Evolutionary conservation across 2,113 vertebrate genomes (phyloP), one percentile per base, ranked within the genome.

Genomic region (Pristiophorus japonicus): DNA sequence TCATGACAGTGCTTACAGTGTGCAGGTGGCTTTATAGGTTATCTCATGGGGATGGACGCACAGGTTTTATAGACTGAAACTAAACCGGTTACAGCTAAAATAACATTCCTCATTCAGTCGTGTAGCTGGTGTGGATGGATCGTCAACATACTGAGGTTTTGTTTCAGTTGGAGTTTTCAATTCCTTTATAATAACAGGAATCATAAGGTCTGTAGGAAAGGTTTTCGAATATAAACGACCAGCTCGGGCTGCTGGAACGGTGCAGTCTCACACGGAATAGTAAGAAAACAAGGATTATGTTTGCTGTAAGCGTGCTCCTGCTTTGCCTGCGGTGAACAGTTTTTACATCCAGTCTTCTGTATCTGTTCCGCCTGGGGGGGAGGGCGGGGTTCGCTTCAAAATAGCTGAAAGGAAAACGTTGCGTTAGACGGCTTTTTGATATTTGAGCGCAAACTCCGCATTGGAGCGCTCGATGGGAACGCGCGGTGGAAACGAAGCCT

Each of bases 21-120:
- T 94, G 93, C 93, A 94, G 93, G 65, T 94, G 45, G 65, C 66
- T 94, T 70, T 51, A 94, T 70, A 30, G 66, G n/a, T 94, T 94
- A 94, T 94, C 42, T 94, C 66, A 8, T 42, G 65, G 65, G 65
- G 65, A 18, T 94, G 70, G 24, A 70, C 65, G 27, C 27, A 70
- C 66, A 70, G 65, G 12, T 70, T 47, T 70, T 70, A 94, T 4
- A 45, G 8, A 94, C 63, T 67, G 92, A 94, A 94, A 51, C 93
- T 51, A 94, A 67, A 70, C 93, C 42, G 0, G 63, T 38, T 70
- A 51, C 66, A 94, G 66, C 93, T 94, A 94, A 94, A 73, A 94
- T 94, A 94, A 94, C 65, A 34, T 67, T 94, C 42, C 12, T 67
- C 65, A 45, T 94, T 47, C 27, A 16, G 24, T 16, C 7, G 66